Evolutionary conservation across 2,113 vertebrate species (phyloP), one percentile per base, ranked within the genome.

Genomic region (Dicentrarchus labrax): DNA sequence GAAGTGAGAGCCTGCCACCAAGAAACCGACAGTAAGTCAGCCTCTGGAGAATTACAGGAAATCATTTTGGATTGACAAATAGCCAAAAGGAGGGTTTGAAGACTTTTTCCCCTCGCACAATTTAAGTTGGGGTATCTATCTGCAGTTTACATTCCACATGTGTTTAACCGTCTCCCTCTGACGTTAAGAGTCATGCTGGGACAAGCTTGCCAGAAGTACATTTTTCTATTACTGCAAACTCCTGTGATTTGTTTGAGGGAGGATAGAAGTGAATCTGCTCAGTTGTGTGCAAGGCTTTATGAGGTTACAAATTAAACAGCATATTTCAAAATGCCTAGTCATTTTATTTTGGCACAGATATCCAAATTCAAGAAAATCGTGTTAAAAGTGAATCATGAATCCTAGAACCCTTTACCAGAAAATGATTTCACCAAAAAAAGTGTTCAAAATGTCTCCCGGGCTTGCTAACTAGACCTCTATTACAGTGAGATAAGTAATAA

Each of bases 121-220:
- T 36, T 38, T 60, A 15, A 71, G 39, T n/a, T 0, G 21, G 41
- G 41, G n/a, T 75, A 66, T 71, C 8, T 56, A 17, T 75, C 11
- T 54, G 39, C 4, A 2, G 57, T 75, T 84, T 43, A 62, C 71
- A 90, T 83, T 90, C 72, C 59, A 78, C 9, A 22, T 47, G 59
- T 76, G n/a, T 68, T 19, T 51, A 71, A 61, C 19, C 21, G 4
- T 1, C 1, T 61, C 2, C 0, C 8, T 53, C 12, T 86, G 73
- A 80, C 36, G 22, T 61, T 19, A 11, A 60, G 7, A 1, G 0
- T 59, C 80, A 48, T 70, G 81, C 39, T 51, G 38, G 54, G 9
- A 61, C 83, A 86, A 6, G 83, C 36, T 57, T 17, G 13, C 24
- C 17, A 19, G 9, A 15, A 4, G 22, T 8, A 1, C 16, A 5